Evolutionary conservation across 2,797 vertebrate genomes (phyloP), one percentile per base, ranked within the genome.

Genomic region (Cynodonichthys magdalenae): DNA sequence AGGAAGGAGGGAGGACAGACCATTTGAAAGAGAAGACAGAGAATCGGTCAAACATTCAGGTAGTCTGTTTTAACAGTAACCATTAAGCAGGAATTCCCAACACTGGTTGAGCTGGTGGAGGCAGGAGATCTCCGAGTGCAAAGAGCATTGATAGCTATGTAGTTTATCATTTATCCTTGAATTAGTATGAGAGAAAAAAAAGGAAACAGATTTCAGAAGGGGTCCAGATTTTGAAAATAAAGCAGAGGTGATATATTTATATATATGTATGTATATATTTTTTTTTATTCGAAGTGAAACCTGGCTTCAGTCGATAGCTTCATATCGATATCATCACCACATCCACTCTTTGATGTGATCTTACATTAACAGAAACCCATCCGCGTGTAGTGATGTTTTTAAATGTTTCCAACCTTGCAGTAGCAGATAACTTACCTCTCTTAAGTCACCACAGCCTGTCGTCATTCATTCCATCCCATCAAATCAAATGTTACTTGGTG

Each of bases 231-330:
- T 71, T 67, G 64, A 44, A 29, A 24, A 47, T 18, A 53, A 71
- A 34, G 53, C 49, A 75, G 77, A 79, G 69, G 66, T 61, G 72
- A 68, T 20, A n/a, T 72, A 24, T 82, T 77, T 41, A 11, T 2
- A 6, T 27, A 39, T 24, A 24, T 24, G 24, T 3, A 24, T 24
- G 24, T 24, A 24, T 24, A 2, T 24, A 18, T 24, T 28, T 28
- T 45, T 52, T 45, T 58, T 39, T 15, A 24, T 3, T 17, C 41
- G 63, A 80, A 69, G 71, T 53, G 57, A 85, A 82, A 77, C 69
- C 64, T 79, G 68, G 67, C 77, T 82, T 74, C 70, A 61, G 70
- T 77, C 75, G 58, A 53, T 74, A 79, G 85, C 87, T 90, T 87
- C 82, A 87, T 82, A 69, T 77, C 79, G 78, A 81, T 77, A 57